Evolutionary conservation across 2,797 vertebrate genomes (phyloP).

Genomic region (Hylomyscus alleni): DNA sequence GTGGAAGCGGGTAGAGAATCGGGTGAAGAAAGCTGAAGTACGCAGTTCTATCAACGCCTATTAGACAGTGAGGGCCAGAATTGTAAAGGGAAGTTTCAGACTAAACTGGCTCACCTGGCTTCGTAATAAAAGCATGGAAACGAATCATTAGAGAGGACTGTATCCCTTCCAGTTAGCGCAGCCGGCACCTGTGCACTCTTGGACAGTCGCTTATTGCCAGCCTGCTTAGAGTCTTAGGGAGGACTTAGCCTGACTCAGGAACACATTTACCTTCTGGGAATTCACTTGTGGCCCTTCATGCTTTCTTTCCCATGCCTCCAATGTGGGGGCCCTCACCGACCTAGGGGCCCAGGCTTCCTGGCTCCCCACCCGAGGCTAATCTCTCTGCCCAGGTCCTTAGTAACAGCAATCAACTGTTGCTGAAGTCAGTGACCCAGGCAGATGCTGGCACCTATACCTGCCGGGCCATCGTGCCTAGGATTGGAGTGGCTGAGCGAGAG

Average conservation of each 20-base stretch:
- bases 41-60: fast-evolving
- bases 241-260: slow-evolving; percentile 72
- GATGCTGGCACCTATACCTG: slow-evolving; percentile 97
- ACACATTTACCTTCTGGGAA: slow-evolving; percentile 84
- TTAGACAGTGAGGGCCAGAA: background rate
- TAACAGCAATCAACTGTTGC: slow-evolving; percentile 96
- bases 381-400: slow-evolving; percentile 94
- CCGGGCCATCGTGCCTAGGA: slow-evolving; percentile 97
- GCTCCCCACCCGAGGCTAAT: slow-evolving; percentile 84
- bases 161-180: background rate
- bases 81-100: background rate
- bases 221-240: background rate
- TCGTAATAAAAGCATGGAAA: background rate
- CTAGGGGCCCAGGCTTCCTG: slow-evolving; percentile 82
- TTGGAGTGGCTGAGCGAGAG: slow-evolving; percentile 96
- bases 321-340: slow-evolving; percentile 69
- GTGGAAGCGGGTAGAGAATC: background rate
- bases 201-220: background rate
- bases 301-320: slow-evolving; percentile 77
- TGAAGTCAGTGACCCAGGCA: slow-evolving; percentile 95
- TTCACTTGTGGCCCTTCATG: slow-evolving; percentile 88
- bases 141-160: background rate
- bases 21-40: background rate
- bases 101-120: background rate
- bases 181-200: background rate